Base-by-base conservation (phyloP, 2,113 vertebrate genomes). In the Prionailurus bengalensis region DNA sequence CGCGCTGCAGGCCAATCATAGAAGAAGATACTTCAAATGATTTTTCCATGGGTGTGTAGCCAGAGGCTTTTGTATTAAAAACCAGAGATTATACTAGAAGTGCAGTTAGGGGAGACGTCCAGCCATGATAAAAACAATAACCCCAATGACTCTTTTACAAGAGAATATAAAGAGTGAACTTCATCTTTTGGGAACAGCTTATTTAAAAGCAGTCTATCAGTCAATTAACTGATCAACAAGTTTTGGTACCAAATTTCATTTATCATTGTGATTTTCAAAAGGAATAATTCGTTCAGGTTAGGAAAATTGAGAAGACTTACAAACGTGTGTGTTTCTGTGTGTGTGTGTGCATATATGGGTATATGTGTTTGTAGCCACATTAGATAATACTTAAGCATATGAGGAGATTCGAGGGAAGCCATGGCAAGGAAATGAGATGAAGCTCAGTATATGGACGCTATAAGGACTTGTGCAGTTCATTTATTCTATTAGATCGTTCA, bases 11-110 rank as follows among this genome's bases (percentile, higher is more conserved):
- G 51, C 71, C 82, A 95, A 94, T 87, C 95, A 86, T 0, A 79
- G 78, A 85, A 74, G n/a, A 85, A 87, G 90, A 61, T 25, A 21
- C 83, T 95, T 92, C 90, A 96, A 78, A 95, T 95, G 31, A 95
- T 86, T 97, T 88, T 81, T 63, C 70, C 3, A 0, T 39, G 29
- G 45, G 53, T 89, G 63, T 39, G 36, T 55, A 92, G 42, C n/a
- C 29, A 92, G 74, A 48, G 3, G 27, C 27, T 92, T 93, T 94
- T 94, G 51, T 95, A 29, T 55, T 78, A 95, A 97, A 91, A 94
- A 73, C 53, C 36, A 51, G 87, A 94, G 33, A 92, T 94, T 81
- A 85, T 9, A 42, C 11, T 55, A 16, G 19, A 63, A 88, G 58
- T 84, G 12, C 39, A 66, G 33, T 80, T 33, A 79, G n/a, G 79